Conservation (phyloP, 2,888 invertebrate genomes). For the Chymomyza procnemis region DNA sequence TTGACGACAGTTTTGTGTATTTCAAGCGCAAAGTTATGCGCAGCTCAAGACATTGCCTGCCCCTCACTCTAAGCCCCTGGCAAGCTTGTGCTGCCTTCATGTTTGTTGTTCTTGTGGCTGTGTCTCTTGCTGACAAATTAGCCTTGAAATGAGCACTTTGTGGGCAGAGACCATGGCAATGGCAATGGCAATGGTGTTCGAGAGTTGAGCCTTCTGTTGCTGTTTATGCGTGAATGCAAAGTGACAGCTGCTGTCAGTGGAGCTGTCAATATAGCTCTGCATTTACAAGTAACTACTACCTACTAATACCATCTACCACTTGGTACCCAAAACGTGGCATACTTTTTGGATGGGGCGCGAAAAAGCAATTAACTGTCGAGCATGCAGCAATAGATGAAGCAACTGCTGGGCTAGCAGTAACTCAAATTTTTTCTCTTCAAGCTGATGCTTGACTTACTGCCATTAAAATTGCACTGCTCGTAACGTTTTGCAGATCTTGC, state of each 20-base stretch:
- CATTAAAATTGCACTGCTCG: background rate
- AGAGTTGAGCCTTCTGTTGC: background rate
- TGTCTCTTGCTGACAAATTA: constrained; percentile 69
- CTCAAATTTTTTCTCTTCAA: background rate
- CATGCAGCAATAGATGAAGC: background rate
- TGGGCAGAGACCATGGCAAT: constrained; percentile 42
- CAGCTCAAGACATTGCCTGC: background rate
- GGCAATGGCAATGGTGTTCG: background rate
- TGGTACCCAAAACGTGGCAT: background rate
- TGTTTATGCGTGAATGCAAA: constrained; percentile 47
- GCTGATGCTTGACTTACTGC: background rate
- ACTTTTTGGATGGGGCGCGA: constrained; percentile 41
- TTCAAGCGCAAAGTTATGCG: constrained; percentile 37
- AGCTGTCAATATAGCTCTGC: constrained; percentile 1
- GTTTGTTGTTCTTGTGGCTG: constrained; percentile 16
- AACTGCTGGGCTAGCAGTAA: background rate
- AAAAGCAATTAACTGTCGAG: constrained; percentile 61
- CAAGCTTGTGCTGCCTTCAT: background rate
- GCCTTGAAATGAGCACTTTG: constrained; percentile 75
- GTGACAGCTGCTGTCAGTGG: constrained; percentile 62
- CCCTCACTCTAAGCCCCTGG: background rate
- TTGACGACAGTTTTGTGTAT: constrained; percentile 27
- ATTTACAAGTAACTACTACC: background rate
- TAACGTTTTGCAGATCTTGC: no score
- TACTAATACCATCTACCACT: background rate